A percentile compares a stretch with the other conserved stretches of the same genome.
Evolutionary conservation across 2,113 vertebrate genomes (phyloP).

Genomic region (Probosciger aterrimus): DNA sequence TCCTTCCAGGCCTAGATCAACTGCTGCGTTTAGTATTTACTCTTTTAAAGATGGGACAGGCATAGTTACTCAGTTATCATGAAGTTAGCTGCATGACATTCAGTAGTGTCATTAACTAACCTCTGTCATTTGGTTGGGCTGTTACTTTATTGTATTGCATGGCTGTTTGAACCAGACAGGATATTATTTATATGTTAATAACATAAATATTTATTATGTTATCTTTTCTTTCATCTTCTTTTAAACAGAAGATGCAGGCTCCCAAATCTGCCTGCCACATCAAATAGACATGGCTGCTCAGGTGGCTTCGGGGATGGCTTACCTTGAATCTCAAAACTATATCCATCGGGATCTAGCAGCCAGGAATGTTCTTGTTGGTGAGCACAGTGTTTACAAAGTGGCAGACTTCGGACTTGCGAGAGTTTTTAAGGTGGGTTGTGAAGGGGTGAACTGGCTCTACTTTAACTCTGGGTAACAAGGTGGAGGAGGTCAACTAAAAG

Average conservation of each 20-base stretch:
- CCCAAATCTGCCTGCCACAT: conserved; percentile 68
- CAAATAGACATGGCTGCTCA: conserved; percentile 92
- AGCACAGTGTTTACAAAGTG: conserved; percentile 93
- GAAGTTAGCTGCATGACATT: not conserved
- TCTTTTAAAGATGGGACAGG: not conserved
- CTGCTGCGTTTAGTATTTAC: not conserved
- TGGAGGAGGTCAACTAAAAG: not conserved
- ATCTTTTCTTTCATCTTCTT: not conserved
- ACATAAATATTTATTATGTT: not conserved
- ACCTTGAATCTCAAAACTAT: conserved; percentile 91
- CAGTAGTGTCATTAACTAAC: not conserved
- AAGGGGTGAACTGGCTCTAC: not conserved
- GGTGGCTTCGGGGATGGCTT: conserved; percentile 94
- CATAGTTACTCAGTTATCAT: not conserved
- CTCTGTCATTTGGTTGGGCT: not conserved
- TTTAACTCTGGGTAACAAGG: not conserved
- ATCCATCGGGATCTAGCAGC: conserved; percentile 96
- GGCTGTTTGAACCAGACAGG: not conserved
- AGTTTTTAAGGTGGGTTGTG: conserved; percentile 85
- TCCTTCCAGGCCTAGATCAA: not conserved
- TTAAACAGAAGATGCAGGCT: conserved; percentile 73
- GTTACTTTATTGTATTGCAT: not conserved
- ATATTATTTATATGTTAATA: not conserved
- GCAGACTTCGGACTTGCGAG: conserved; percentile 96
- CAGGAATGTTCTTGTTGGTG: conserved; percentile 93